Conservation (phyloP, 2,113 vertebrate species). For the Otus sunia region DNA sequence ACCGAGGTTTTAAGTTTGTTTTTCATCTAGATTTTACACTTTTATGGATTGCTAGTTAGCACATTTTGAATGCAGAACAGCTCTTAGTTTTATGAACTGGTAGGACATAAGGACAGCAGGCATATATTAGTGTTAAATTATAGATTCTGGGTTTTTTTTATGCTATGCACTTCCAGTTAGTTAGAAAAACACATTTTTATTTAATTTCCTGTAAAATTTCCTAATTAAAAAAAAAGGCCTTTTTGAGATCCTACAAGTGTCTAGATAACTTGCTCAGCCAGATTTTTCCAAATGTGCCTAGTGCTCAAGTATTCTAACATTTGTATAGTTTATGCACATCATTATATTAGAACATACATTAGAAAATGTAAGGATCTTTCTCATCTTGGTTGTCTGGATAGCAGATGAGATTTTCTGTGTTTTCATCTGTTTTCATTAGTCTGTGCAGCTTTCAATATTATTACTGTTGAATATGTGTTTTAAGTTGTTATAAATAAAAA, state of each 20-base stretch:
- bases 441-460: background rate
- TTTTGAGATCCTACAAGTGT: background rate
- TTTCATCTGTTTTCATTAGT: background rate
- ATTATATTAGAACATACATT: background rate
- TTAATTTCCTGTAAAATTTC: constrained; percentile 17
- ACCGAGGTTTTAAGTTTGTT: background rate
- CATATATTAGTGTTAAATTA: background rate
- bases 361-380: background rate
- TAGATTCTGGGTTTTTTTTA: background rate
- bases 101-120: background rate
- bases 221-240: background rate
- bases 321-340: background rate
- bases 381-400: background rate
- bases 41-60: background rate
- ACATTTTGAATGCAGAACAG: background rate
- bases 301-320: background rate
- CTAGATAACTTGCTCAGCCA: background rate
- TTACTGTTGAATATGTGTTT: background rate
- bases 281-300: background rate
- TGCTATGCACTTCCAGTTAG: background rate
- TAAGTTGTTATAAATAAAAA: background rate
- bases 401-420: background rate
- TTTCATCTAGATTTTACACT: background rate
- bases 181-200: constrained; percentile 23
- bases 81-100: constrained; percentile 18